These are phyloP conservation scores for Acrocephalus scirpaceus DNA, from an alignment of 2,797 vertebrate genomes.

Conservation along the genomic window DNA sequence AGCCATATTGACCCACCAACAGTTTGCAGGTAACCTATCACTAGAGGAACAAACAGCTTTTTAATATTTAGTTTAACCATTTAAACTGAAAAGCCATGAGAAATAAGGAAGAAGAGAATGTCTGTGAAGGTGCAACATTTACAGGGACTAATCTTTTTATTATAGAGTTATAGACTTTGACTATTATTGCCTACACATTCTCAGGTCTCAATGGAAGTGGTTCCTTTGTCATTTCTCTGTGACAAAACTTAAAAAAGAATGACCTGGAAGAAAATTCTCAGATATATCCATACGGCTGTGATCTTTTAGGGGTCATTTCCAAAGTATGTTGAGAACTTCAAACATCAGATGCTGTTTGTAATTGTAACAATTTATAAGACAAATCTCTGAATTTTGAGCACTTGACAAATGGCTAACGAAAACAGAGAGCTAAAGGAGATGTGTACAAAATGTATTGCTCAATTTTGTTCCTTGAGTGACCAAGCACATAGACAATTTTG, in stretches of 20 bases:
- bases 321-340: not conserved
- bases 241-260: not conserved
- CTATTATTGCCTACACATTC: not conserved
- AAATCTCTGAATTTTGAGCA: not conserved
- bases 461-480: not conserved
- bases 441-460: not conserved
- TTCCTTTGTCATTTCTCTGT: not conserved
- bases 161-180: not conserved
- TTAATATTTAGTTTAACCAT: not conserved
- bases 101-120: not conserved
- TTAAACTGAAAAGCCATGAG: not conserved
- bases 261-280: not conserved
- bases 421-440: not conserved
- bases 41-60: not conserved
- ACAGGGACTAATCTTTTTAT: not conserved
- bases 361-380: not conserved
- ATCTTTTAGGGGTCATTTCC: not conserved
- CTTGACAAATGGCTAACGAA: not conserved
- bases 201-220: not conserved
- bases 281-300: not conserved
- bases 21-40: not conserved
- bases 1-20: not conserved
- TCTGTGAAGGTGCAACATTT: not conserved
- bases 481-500: not conserved
- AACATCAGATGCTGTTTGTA: not conserved